Conservation (phyloP, 2,888 invertebrate species). For the Pinctada fucata region DNA sequence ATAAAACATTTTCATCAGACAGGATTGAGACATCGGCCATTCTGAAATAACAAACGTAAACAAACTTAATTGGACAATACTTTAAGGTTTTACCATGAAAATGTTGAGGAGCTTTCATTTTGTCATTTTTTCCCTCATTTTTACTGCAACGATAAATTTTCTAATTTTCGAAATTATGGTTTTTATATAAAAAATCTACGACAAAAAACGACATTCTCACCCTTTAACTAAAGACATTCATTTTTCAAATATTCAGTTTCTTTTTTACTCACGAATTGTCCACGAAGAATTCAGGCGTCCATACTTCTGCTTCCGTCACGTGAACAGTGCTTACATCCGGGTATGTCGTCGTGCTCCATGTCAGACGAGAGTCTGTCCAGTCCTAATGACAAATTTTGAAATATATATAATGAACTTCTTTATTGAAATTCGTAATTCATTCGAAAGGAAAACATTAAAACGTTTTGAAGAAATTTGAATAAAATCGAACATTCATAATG, state of each 20-base stretch:
- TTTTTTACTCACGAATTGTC: conserved; percentile 35
- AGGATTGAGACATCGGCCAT: conserved; percentile 30
- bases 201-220: not conserved
- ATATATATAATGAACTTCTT: too few species aligned
- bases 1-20: conserved; percentile 24
- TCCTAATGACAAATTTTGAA: conserved; percentile 1
- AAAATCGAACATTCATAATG: too few species aligned
- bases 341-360: conserved; percentile 13
- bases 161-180: too few species aligned
- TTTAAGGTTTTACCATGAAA: too few species aligned
- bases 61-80: too few species aligned
- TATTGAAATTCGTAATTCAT: too few species aligned
- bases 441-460: too few species aligned
- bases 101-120: too few species aligned
- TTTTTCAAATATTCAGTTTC: not conserved
- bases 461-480: too few species aligned
- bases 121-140: too few species aligned
- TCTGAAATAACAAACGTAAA: conserved; percentile 12
- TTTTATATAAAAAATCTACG: not conserved
- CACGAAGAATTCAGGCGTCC: conserved; percentile 38
- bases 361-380: conserved; percentile 21
- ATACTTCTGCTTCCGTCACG: conserved; percentile 30
- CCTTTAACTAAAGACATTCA: not conserved
- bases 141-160: too few species aligned
- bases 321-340: conserved; percentile 13